Base-by-base conservation (phyloP, 2,797 vertebrate species). In the Varecia variegata region DNA sequence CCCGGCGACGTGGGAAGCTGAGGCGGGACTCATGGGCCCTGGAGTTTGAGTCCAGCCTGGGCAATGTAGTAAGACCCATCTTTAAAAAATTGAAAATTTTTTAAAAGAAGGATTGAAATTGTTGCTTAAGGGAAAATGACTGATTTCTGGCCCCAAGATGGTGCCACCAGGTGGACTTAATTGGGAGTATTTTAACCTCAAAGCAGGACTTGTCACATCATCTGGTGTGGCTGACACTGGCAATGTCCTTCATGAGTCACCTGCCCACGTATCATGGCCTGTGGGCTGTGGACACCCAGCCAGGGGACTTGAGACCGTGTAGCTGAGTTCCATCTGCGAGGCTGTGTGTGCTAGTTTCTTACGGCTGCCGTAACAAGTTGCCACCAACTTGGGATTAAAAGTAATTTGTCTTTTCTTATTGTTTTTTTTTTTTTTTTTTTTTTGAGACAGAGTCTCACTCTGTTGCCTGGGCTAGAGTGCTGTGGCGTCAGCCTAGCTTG, bases 101-200 rank as follows among this genome's bases (percentile, higher is more conserved):
- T 45, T 35, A 52, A 23, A 65, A 35, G 21, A 35, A 30, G 54
- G 97, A 97, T 95, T 91, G 95, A 97, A 95, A 96, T 94, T 68
- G 93, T 97, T 96, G 96, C 97, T 90, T 80, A 77, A 95, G 92
- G 97, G 98, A 94, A 68, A 98, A 94, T 92, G 98, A 96, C 96
- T 90, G 90, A 93, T 97, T 97, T 96, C 97, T 95, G 43, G 82
- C 62, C 52, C 54, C 56, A 3, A 5, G 60, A 30, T 68, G 47
- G 45, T 50, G 10, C 17, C 12, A 2, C 70, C 43, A 11, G 83
- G 71, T 21, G 58, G 8, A 4, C 30, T 67, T 4, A 60, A n/a
- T 1, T 18, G 65, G 84, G 27, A 5, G 3, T 25, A 3, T 23
- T 17, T 32, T 0, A 1, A 17, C 40, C 13, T 56, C 62, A 17